phyloP scores from a whole-genome alignment of 2,888 invertebrate genomes.

The Stramonita haemastoma region DNA sequence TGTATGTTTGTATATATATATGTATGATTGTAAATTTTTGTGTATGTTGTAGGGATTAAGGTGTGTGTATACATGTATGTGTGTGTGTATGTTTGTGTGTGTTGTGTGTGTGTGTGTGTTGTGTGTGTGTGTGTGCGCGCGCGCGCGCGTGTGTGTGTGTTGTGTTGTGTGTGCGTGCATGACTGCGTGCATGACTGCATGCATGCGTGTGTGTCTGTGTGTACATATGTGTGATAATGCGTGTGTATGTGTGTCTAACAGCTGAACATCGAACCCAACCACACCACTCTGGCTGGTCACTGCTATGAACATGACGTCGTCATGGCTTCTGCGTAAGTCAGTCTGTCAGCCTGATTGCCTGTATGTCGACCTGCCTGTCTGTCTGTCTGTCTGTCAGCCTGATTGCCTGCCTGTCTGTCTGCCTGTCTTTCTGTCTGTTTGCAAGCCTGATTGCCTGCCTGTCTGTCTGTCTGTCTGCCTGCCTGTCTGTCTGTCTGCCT shows the following conservation, averaged over 20 bases:
- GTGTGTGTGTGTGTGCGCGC: neutral
- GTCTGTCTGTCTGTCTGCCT: neutral
- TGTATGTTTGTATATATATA: no score
- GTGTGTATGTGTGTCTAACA: conserved; percentile 49
- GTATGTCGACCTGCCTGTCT: neutral
- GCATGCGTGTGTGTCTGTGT: neutral
- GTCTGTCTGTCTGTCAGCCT: neutral
- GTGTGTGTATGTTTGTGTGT: neutral
- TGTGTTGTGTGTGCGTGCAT: no score
- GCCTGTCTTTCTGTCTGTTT: neutral
- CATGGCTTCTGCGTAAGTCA: conserved; percentile 82
- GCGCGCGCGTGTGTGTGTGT: neutral
- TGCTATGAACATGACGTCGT: conserved; percentile 80
- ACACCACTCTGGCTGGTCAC: conserved; percentile 79
- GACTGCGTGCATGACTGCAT: neutral
- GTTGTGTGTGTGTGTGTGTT: neutral
- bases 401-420: neutral
- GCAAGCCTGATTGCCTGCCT: no score
- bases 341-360: neutral
- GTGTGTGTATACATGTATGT: neutral
- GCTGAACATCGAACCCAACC: conserved; percentile 83
- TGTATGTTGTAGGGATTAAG: no score
- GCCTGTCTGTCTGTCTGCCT: neutral
- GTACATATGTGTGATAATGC: neutral
- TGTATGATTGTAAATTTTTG: no score